Evolutionary conservation across 2,797 vertebrate genomes (phyloP), one percentile per base, ranked within the genome.

Genomic region (Rousettus madagascariensis): DNA sequence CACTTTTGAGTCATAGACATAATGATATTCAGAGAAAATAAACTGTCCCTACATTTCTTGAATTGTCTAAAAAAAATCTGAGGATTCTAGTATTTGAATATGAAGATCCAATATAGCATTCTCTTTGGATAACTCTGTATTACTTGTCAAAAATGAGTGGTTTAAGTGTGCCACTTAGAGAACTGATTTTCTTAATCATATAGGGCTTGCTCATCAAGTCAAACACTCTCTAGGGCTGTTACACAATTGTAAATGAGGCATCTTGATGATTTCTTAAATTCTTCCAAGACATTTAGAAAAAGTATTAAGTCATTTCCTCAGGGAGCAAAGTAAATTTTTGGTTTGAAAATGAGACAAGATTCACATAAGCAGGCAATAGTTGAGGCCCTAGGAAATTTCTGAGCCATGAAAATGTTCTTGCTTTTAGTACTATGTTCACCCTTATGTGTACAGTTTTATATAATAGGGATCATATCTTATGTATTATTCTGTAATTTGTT

Each of bases 211-310:
- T 85, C 15, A 79, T 65, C 30, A 36, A 91, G 22, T 89, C 36
- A 61, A 49, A 72, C 16, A 53, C 51, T 95, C 30, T 95, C 49
- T 86, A 43, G 10, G 8, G 83, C 26, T 84, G 22, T 57, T 84
- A 74, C 33, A 78, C 53, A 80, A 8, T 33, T 88, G 19, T 92
- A 85, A 72, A 88, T 30, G 43, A 88, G 22, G 28, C 19, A 86
- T 89, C 72, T 43, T 83, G 28, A 36, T 86, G 80, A 87, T 85
- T 94, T 89, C 30, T 91, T 24, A 84, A 96, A 80, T 75, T 87
- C 17, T 90, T 82, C 41, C 63, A 65, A 38, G 33, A 86, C 30
- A 69, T 38, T 86, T 92, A 85, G 79, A 16, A 53, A 82, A 94
- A 65, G 11, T 53, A 36, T 63, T 49, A 83, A 83, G 51, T 80